Percentiles rank a stretch among this genome's conserved stretches.
These are phyloP conservation scores for Armadillidium nasatum DNA, from an alignment of 1,140 invertebrate genomes.

Conservation along the genomic window DNA sequence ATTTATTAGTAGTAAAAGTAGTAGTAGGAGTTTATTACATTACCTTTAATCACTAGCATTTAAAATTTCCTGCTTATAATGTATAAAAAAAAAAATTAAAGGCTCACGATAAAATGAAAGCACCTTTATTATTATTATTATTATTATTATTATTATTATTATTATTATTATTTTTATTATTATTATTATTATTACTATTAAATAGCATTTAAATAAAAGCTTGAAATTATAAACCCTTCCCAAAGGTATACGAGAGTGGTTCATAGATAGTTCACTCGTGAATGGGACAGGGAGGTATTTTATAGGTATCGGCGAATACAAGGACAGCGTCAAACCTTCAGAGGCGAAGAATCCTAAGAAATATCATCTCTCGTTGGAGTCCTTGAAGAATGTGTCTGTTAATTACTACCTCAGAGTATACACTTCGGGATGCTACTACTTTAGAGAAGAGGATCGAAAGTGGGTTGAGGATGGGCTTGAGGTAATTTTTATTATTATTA, in stretches of 20 bases:
- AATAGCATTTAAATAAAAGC: too few relatives aligned
- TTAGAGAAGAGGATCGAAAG: neutral
- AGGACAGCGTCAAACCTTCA: neutral
- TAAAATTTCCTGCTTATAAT: too few relatives aligned
- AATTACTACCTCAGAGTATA: slow-evolving; percentile 48
- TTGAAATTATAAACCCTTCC: too few relatives aligned
- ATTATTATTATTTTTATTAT: neutral
- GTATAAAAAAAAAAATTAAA: too few relatives aligned
- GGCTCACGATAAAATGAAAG: too few relatives aligned
- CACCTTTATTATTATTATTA: too few relatives aligned
- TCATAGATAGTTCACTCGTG: slow-evolving; percentile 19
- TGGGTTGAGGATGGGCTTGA: too few relatives aligned
- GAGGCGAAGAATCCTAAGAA: slow-evolving; percentile 30
- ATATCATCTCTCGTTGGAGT: slow-evolving; percentile 31
- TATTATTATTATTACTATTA: neutral
- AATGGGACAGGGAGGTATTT: slow-evolving; percentile 35
- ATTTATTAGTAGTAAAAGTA: too few relatives aligned
- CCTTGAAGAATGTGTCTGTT: slow-evolving; percentile 43
- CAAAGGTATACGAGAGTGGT: slow-evolving; percentile 16
- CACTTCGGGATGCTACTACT: slow-evolving; percentile 48
- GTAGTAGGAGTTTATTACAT: too few relatives aligned
- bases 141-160: too few relatives aligned
- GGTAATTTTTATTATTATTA: too few relatives aligned
- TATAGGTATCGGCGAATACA: slow-evolving; percentile 36
- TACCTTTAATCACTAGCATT: too few relatives aligned